Percentiles rank a stretch among this genome's conserved stretches.
Conservation (phyloP, 2,888 invertebrate genomes). For the Dyspetes luteomarginatus region DNA sequence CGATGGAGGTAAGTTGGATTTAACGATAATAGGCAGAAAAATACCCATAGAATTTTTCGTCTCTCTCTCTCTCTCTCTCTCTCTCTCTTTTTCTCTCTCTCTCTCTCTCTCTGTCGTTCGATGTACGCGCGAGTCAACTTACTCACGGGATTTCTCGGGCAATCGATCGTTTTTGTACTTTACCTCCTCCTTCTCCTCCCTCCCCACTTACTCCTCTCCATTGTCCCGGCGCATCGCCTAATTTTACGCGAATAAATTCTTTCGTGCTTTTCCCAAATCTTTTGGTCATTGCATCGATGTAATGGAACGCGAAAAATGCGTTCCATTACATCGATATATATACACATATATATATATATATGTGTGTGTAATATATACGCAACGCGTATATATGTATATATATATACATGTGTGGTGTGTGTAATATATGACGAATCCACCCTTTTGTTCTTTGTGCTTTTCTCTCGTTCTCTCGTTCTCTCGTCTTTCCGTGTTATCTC, state of each 20-base stretch:
- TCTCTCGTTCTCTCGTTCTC: background rate
- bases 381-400: background rate
- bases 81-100: too few relatives aligned
- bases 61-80: background rate
- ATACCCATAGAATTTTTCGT: background rate
- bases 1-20: constrained; percentile 60
- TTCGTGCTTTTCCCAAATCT: background rate
- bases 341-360: background rate
- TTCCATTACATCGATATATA: too few relatives aligned
- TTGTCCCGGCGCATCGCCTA: background rate
- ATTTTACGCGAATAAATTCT: background rate
- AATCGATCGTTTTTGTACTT: background rate
- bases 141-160: background rate
- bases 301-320: background rate
- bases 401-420: too few relatives aligned
- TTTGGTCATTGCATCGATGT: background rate
- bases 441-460: background rate
- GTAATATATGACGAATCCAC: too few relatives aligned
- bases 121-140: background rate
- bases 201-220: background rate
- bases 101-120: too few relatives aligned
- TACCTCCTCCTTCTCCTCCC: background rate
- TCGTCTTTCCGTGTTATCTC: background rate
- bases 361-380: background rate
- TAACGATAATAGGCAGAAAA: constrained; percentile 1